These are phyloP conservation scores for Aeoliscus strigatus DNA, from an alignment of 2,797 vertebrate genomes.

Conservation along the genomic window DNA sequence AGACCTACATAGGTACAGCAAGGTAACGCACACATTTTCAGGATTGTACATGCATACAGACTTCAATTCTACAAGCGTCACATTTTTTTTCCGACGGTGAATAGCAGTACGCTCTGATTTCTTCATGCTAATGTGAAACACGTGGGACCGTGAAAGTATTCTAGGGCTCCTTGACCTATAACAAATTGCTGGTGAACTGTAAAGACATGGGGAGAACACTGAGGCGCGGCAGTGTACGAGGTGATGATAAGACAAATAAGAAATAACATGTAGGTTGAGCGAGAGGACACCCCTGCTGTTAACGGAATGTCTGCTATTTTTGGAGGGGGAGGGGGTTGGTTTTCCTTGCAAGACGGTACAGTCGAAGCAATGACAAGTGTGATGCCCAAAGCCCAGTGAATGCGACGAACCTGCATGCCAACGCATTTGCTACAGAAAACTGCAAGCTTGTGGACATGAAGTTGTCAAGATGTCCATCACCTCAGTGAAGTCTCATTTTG, in stretches of 20 bases:
- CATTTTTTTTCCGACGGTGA: no score
- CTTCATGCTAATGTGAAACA: no score
- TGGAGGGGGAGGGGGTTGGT: conserved; percentile 10
- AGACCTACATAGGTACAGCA: no score
- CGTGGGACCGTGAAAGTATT: no score
- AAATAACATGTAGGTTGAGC: conserved; percentile 5
- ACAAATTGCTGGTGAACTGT: no score
- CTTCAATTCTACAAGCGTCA: no score
- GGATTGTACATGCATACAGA: no score
- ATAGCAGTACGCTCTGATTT: no score
- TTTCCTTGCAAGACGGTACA: conserved; percentile 6
- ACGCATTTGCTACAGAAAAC: not conserved
- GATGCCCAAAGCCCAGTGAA: not conserved
- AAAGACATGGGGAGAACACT: no score
- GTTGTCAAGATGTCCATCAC: conserved; percentile 21
- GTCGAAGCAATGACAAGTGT: conserved; percentile 16
- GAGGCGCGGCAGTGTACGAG: no score
- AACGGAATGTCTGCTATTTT: conserved; percentile 40
- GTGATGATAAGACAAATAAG: conserved; percentile 32
- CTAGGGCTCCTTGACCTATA: no score
- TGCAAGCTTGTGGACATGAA: conserved; percentile 12
- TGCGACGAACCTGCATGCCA: not conserved
- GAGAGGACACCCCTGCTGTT: conserved; percentile 5
- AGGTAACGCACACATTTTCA: no score
- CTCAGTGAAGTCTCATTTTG: not conserved